Base-by-base conservation (phyloP, 37 sponge, comb jelly and placozoan species). In the Crambe crambe region DNA sequence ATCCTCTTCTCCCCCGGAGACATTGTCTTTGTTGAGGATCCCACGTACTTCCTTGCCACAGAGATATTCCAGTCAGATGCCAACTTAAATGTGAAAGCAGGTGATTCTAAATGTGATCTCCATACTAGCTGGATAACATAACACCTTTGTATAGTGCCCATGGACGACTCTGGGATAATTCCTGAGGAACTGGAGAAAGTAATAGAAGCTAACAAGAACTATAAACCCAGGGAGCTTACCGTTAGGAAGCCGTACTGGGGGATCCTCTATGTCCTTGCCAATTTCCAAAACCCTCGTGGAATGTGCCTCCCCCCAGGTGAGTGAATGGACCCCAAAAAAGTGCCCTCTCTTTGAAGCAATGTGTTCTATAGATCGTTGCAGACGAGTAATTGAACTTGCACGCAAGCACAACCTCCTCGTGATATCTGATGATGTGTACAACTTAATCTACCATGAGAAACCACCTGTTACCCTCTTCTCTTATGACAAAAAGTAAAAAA, bases 391-490 rank as follows among this genome's bases (percentile, higher is more conserved):
- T 2, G 63, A 75, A 12, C 29, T 95, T 21, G 95, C 95, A 22
- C 68, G 95, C 0, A 79, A 85, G 72, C 78, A 91, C 81, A 87
- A 89, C 58, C 77, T 91, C 9, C 38, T 91, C 37, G 83, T 95
- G 12, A 81, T 88, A 15, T 85, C 86, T 77, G 95, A 95, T 73
- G 95, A 95, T 74, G 92, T 95, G 35, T 95, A 95, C 80, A 91
- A 91, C 65, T 47, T 90, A 38, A 82, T 93, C 56, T 85, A 86
- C 81, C 86, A 81, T 32, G 78, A 37, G 38, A 23, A 65, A 4
- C 75, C 40, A 36, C 44, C 58, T 20, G 66, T 44, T 40, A 82
- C 90, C 54, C 87, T 93, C 54, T 93, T 86, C 69, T 38, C 83
- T 9, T 89, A 79, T 36, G 93, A 93, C 72, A 74, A 86, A 29